A percentile compares a stretch with the other conserved stretches of the same genome.
phyloP scores from a whole-genome alignment of 2,888 invertebrate genomes.

The Caenorhabditis uteleia region DNA sequence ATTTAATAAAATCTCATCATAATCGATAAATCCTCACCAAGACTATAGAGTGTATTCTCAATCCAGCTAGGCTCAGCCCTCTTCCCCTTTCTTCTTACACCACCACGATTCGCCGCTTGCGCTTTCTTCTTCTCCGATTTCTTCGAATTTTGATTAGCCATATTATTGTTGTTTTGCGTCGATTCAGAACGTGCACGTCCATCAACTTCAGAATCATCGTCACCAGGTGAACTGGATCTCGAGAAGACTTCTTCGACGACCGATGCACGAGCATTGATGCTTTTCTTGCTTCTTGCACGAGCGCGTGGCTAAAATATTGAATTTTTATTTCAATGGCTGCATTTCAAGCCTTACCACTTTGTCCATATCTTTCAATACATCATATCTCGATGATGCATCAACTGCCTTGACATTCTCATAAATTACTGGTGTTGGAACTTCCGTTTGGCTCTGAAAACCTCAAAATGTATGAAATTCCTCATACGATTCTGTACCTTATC shows the following conservation, averaged over 20 bases:
- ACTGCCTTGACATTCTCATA: constrained; percentile 24
- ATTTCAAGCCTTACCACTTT: not conserved
- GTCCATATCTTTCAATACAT: constrained; percentile 39
- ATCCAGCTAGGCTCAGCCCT: constrained; percentile 19
- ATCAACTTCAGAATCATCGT: constrained; percentile 20
- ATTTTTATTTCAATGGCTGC: not conserved
- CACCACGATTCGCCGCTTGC: constrained; percentile 14
- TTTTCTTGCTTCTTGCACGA: constrained; percentile 16
- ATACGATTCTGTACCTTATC: too few relatives aligned
- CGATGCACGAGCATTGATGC: constrained; percentile 15
- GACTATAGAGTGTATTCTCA: too few relatives aligned
- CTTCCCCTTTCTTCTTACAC: constrained; percentile 21
- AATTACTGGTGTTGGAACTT: constrained; percentile 9
- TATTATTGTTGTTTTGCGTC: constrained; percentile 2
- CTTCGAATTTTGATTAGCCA: constrained; percentile 12
- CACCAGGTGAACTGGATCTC: constrained; percentile 25
- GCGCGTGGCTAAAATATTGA: too few relatives aligned
- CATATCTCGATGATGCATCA: constrained; percentile 39
- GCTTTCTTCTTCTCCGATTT: constrained; percentile 22
- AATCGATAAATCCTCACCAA: not conserved
- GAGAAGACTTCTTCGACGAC: constrained; percentile 29
- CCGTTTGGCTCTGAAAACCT: too few relatives aligned
- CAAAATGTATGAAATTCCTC: too few relatives aligned
- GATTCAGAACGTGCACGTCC: constrained; percentile 8
- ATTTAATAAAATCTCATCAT: too few relatives aligned